These are phyloP conservation scores for Periophthalmus magnuspinnatus DNA, from an alignment of 2,797 vertebrate species.

Conservation along the genomic window DNA sequence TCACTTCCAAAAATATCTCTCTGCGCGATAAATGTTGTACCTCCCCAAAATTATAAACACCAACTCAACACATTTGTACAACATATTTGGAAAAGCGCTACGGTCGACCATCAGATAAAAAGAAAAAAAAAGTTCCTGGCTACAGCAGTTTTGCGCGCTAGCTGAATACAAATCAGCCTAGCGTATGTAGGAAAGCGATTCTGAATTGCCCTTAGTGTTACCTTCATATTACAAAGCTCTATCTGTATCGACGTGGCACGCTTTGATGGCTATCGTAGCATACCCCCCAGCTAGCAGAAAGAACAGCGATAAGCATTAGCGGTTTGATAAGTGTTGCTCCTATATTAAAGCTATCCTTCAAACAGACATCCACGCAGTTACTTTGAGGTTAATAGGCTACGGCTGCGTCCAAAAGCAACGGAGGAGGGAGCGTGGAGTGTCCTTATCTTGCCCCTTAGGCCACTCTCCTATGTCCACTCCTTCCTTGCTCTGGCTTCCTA, in stretches of 20 bases:
- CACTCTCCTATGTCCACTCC: conserved; percentile 15
- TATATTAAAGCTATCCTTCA: conserved; percentile 8
- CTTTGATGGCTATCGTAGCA: neutral
- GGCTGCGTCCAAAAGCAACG: neutral
- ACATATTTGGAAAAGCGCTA: neutral
- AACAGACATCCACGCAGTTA: neutral
- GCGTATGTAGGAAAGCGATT: neutral
- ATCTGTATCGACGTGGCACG: neutral
- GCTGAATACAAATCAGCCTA: neutral
- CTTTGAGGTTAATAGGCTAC: neutral
- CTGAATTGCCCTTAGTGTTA: neutral
- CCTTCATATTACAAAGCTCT: neutral
- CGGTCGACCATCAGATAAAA: conserved; percentile 5
- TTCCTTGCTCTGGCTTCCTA: neutral
- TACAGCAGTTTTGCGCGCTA: neutral
- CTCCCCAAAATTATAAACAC: neutral
- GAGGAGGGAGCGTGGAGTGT: neutral
- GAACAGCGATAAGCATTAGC: neutral
- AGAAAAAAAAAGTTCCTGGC: neutral
- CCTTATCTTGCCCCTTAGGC: conserved; percentile 22
- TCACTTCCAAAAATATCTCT: neutral
- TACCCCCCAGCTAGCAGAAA: conserved; percentile 1
- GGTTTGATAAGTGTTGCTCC: neutral
- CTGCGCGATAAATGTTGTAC: neutral
- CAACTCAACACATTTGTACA: neutral